Conservation (phyloP, 2,113 vertebrate genomes). For the Sinocyclocheilus grahami region DNA sequence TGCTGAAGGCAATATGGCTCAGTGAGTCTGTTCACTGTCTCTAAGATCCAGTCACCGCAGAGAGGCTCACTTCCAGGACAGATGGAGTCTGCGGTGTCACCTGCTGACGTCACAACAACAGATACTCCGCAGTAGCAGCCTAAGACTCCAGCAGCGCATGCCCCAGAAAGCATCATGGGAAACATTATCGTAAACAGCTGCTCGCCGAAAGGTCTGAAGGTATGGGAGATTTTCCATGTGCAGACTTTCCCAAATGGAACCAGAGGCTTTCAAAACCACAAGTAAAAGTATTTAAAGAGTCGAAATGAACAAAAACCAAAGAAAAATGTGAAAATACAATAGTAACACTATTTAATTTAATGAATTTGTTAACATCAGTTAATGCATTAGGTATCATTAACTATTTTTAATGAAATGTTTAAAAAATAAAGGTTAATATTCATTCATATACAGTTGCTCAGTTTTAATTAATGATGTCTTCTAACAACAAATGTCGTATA, state of each 20-base stretch:
- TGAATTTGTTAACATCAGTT: not conserved
- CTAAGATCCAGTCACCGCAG: constrained; percentile 29
- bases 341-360: not conserved
- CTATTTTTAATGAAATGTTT: not conserved
- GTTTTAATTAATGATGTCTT: not conserved
- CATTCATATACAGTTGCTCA: not conserved
- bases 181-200: constrained; percentile 27
- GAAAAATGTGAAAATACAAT: not conserved
- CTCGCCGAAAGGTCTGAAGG: constrained; percentile 9
- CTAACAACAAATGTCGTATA: not conserved
- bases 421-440: not conserved
- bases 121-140: constrained; percentile 47
- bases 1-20: constrained; percentile 40
- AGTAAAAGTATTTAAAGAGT: not conserved
- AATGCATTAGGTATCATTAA: not conserved
- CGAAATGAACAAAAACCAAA: not conserved
- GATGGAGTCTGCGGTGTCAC: constrained; percentile 64
- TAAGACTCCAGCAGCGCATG: constrained; percentile 38
- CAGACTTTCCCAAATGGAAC: constrained; percentile 5
- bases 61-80: constrained; percentile 60
- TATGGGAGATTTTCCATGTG: constrained; percentile 1
- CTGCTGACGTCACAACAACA: constrained; percentile 63
- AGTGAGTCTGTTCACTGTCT: constrained; percentile 36
- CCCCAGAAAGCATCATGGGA: constrained; percentile 34
- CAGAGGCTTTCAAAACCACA: not conserved